Percentiles rank a stretch among this genome's conserved stretches.
Conservation (phyloP, 2,797 vertebrate genomes). For the Lacerta agilis region DNA sequence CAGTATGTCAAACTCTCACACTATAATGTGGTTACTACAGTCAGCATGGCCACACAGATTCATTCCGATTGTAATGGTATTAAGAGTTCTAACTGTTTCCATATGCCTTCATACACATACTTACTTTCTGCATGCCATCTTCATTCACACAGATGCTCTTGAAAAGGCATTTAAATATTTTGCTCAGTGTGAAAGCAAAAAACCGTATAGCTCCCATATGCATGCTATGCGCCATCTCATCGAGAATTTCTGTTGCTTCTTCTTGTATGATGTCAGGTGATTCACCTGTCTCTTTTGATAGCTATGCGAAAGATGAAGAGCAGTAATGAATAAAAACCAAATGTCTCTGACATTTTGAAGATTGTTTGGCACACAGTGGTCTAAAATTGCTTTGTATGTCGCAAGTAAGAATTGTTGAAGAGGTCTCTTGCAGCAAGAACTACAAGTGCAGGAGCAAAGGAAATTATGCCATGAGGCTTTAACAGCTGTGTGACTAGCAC, state of each 20-base stretch:
- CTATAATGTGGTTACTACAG: background rate
- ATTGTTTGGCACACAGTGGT: background rate
- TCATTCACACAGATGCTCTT: slow-evolving; percentile 92
- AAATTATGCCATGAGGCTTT: too few species aligned
- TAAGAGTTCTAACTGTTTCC: background rate
- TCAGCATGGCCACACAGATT: background rate
- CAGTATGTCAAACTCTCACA: too few species aligned
- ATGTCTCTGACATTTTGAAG: slow-evolving; percentile 1
- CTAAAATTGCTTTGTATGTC: background rate
- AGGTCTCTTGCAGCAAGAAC: too few species aligned
- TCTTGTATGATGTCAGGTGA: slow-evolving; percentile 82
- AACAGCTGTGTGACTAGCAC: too few species aligned
- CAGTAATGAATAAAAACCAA: background rate
- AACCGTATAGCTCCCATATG: slow-evolving; percentile 89
- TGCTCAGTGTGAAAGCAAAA: slow-evolving; percentile 90
- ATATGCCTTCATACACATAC: slow-evolving; percentile 48
- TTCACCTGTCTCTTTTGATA: slow-evolving; percentile 85
- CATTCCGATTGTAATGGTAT: background rate
- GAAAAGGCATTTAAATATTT: slow-evolving; percentile 94
- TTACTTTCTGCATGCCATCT: slow-evolving; percentile 96
- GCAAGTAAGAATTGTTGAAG: background rate
- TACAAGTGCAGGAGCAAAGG: too few species aligned
- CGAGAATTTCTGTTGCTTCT: slow-evolving; percentile 88
- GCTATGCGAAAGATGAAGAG: slow-evolving; percentile 73
- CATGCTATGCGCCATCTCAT: slow-evolving; percentile 94